Conservation (phyloP, 2,797 vertebrate species). For the Myotis findleyi region DNA sequence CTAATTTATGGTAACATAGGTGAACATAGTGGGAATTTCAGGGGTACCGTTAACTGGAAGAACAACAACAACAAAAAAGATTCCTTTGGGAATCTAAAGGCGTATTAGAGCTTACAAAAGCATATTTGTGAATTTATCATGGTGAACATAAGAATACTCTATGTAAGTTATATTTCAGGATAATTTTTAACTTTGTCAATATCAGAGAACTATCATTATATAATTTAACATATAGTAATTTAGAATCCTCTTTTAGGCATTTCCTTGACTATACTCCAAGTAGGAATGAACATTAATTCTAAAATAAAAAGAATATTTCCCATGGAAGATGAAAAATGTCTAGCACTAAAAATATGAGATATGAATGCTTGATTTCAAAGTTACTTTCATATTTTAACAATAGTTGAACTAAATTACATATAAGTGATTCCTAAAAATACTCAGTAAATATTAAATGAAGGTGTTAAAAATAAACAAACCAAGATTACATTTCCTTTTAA, state of each 20-base stretch:
- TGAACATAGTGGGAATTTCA: background rate
- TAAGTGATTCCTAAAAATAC: background rate
- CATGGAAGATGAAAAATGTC: background rate
- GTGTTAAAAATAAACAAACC: background rate
- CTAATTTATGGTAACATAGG: background rate
- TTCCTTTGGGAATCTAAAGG: background rate
- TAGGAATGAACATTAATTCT: background rate
- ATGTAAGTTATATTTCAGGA: background rate
- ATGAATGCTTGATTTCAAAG: background rate
- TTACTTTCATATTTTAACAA: conserved; percentile 29
- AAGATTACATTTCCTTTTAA: background rate
- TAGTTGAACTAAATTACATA: background rate
- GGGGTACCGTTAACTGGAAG: background rate
- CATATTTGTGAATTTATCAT: background rate
- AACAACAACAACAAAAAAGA: background rate
- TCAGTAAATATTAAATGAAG: conserved; percentile 52
- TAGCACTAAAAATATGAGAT: background rate
- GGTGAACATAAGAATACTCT: background rate
- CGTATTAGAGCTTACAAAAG: background rate
- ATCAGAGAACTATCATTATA: background rate
- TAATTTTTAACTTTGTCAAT: background rate
- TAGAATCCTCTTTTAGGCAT: background rate
- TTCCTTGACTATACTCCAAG: conserved; percentile 6
- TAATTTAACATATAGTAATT: conserved; percentile 40
- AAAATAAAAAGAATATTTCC: conserved; percentile 8